Evolutionary conservation across 1,140 invertebrate species (phyloP).

Genomic region (Paraescarpia echinospica): DNA sequence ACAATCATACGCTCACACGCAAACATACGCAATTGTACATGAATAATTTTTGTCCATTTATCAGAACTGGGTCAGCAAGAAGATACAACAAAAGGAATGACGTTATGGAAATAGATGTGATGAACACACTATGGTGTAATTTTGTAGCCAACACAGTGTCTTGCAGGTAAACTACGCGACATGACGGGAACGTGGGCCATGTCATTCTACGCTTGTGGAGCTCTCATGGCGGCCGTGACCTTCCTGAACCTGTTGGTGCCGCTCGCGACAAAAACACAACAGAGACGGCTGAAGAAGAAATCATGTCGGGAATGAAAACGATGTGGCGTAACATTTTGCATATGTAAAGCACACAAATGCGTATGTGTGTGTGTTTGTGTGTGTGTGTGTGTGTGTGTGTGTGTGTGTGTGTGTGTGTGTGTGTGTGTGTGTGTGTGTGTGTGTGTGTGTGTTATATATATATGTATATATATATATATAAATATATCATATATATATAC

Average conservation of each 20-base stretch:
- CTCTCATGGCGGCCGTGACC: neutral
- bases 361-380: too few relatives aligned
- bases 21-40: too few relatives aligned
- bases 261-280: neutral
- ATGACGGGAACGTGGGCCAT: neutral
- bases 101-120: neutral
- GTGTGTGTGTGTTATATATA: too few relatives aligned
- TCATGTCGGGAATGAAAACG: neutral
- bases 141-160: neutral
- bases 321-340: neutral
- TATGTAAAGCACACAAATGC: too few relatives aligned
- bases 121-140: neutral
- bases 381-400: too few relatives aligned
- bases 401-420: too few relatives aligned
- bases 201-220: neutral
- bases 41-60: neutral
- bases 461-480: too few relatives aligned
- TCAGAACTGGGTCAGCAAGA: neutral
- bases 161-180: neutral
- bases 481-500: too few relatives aligned
- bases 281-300: neutral
- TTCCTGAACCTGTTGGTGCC: neutral
- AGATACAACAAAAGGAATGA: neutral
- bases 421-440: too few relatives aligned
- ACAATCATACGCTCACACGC: too few relatives aligned